Conservation (phyloP, 2,888 invertebrate species). For the Cordilura impudica region DNA sequence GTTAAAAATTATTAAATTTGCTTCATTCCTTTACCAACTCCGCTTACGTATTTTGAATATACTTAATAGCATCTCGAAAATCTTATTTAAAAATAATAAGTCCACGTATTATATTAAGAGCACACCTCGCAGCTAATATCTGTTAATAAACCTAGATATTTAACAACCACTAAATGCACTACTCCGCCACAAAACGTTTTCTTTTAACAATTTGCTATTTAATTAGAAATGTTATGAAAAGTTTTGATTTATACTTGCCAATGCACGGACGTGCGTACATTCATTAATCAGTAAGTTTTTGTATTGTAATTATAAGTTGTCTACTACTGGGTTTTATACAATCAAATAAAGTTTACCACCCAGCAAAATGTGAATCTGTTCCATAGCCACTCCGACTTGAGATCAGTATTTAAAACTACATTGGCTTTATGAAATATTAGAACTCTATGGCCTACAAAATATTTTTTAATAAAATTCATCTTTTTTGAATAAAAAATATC, state of each 20-base stretch:
- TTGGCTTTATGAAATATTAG: too few relatives aligned
- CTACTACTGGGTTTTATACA: too few relatives aligned
- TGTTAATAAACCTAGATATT: conserved; percentile 2
- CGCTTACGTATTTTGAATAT: too few relatives aligned
- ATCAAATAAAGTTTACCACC: not conserved
- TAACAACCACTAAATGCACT: not conserved
- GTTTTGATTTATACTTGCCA: conserved; percentile 48
- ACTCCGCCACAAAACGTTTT: not conserved
- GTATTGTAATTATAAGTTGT: not conserved
- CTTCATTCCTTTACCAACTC: too few relatives aligned
- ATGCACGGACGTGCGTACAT: not conserved
- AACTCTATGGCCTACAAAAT: too few relatives aligned
- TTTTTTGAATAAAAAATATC: too few relatives aligned
- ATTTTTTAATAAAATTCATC: too few relatives aligned
- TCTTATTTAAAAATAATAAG: too few relatives aligned
- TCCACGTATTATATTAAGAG: too few relatives aligned
- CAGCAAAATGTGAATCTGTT: not conserved
- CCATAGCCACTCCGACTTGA: not conserved
- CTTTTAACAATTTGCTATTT: conserved; percentile 5
- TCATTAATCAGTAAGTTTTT: too few relatives aligned
- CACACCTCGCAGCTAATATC: not conserved
- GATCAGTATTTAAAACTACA: not conserved
- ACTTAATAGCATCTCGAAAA: too few relatives aligned
- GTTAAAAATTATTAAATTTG: too few relatives aligned
- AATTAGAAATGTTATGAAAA: conserved; percentile 48